A percentile compares a stretch with the other conserved stretches of the same genome.
These are phyloP conservation scores for Cricetomys ansorgei DNA, from an alignment of 2,113 vertebrate genomes.

Conservation along the genomic window DNA sequence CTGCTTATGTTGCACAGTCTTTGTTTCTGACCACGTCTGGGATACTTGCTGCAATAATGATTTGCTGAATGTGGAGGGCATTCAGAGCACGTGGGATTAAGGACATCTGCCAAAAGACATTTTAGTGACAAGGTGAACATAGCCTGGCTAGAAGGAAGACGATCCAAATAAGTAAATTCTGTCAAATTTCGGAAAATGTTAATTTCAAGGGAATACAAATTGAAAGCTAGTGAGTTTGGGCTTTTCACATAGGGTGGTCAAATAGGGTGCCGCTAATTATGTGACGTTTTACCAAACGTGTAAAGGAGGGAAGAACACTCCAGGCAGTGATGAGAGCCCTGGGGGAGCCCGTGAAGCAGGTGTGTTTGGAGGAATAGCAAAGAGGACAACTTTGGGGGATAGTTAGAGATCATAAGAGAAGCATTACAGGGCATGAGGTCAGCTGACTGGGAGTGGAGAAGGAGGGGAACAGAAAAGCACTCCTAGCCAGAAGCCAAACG, in stretches of 20 bases:
- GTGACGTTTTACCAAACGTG: slow-evolving; percentile 32
- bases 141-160: neutral
- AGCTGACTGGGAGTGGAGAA: neutral
- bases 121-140: neutral
- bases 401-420: neutral
- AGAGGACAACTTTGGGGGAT: neutral
- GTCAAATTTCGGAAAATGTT: neutral
- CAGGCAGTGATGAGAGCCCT: neutral
- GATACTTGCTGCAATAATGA: too few species aligned
- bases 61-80: neutral
- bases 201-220: neutral
- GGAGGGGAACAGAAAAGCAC: neutral
- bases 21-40: slow-evolving; percentile 61
- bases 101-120: neutral
- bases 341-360: neutral
- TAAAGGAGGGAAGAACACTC: neutral
- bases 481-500: neutral
- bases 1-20: slow-evolving; percentile 40
- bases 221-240: neutral
- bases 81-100: neutral
- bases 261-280: neutral
- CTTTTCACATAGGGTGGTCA: neutral
- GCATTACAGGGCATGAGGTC: neutral
- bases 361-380: neutral
- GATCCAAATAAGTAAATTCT: neutral